Base-by-base conservation (phyloP, 1,140 invertebrate genomes). In the Frieseomelitta varia region DNA sequence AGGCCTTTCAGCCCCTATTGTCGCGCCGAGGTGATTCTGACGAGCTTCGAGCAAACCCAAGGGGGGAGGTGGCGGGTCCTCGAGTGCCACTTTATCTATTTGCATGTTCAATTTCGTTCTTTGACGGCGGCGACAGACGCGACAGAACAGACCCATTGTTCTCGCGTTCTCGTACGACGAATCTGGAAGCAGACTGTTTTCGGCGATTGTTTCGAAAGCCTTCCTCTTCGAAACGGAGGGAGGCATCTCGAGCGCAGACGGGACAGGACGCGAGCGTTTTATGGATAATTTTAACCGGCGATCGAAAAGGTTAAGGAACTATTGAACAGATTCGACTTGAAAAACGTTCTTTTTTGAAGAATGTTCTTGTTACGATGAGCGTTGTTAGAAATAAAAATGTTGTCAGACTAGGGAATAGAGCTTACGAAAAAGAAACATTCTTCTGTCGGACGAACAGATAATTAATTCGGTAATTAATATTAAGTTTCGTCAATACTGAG, bases 71-170 rank as follows among this genome's bases (percentile, higher is more conserved):
- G n/a, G n/a, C n/a, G 14, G n/a, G 6, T 2, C n/a, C n/a, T 47
- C 53, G 55, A 72, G 53, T 72, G n/a, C 51, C 78, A 72, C 78
- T 80, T 79, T 58, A 71, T 79, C 78, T 58, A 71, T 79, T 79
- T 79, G 67, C 67, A 71, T 71, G 78, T 79, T 79, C 30, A 79
- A 79, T 79, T 71, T 71, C 47, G 63, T 63, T 79, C 63, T 79
- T 68, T 71, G 24, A 39, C 30, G 67, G 24, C 47, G 17, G 11
- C 69, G 69, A 73, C 71, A 27, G 47, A 53, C n/a, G 71, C 47
- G 72, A 11, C 51, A 55, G 17, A 34, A 61, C 10, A 34, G n/a
- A n/a, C 21, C 30, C 30, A 76, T 58, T 76, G 74, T 76, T 76
- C 21, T 27, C 8, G 15, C 63, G 63, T 27, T 65, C 63, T 30